These are phyloP conservation scores for Condylostylus longicornis DNA, from an alignment of 1,140 invertebrate species.

Conservation along the genomic window DNA sequence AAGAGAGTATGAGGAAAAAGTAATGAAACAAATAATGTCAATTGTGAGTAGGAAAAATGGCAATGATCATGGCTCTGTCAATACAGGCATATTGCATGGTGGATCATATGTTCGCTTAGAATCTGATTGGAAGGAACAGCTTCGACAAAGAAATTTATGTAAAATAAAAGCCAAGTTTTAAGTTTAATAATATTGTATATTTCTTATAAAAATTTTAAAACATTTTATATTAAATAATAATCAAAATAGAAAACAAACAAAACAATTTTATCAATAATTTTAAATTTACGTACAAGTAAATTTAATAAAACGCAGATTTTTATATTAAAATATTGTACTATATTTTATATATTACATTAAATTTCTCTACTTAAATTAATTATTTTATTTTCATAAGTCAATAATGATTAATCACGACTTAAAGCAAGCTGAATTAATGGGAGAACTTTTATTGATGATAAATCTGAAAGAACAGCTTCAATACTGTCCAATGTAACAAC, in stretches of 20 bases:
- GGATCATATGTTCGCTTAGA: slow-evolving; percentile 55
- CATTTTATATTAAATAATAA: too few relatives aligned
- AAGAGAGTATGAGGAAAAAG: slow-evolving; percentile 61
- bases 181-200: too few relatives aligned
- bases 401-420: slow-evolving; percentile 21
- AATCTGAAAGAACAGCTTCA: slow-evolving; percentile 77
- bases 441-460: slow-evolving; percentile 78
- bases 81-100: slow-evolving; percentile 32
- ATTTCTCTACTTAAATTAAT: too few relatives aligned
- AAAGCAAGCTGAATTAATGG: slow-evolving; percentile 61
- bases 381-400: too few relatives aligned
- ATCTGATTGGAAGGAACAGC: slow-evolving; percentile 51
- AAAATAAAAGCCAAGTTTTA: slow-evolving; percentile 55
- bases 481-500: slow-evolving; percentile 69
- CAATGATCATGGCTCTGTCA: slow-evolving; percentile 15
- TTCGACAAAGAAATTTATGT: slow-evolving; percentile 23
- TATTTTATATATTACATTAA: too few relatives aligned
- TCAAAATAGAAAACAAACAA: too few relatives aligned
- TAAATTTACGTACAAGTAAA: too few relatives aligned
- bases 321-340: too few relatives aligned
- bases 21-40: slow-evolving; percentile 47
- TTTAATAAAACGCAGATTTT: too few relatives aligned
- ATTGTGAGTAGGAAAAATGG: slow-evolving; percentile 37
- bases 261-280: too few relatives aligned
- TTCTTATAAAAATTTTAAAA: too few relatives aligned